phyloP scores from a whole-genome alignment of 2,113 vertebrate genomes.

The Corythoichthys intestinalis region DNA sequence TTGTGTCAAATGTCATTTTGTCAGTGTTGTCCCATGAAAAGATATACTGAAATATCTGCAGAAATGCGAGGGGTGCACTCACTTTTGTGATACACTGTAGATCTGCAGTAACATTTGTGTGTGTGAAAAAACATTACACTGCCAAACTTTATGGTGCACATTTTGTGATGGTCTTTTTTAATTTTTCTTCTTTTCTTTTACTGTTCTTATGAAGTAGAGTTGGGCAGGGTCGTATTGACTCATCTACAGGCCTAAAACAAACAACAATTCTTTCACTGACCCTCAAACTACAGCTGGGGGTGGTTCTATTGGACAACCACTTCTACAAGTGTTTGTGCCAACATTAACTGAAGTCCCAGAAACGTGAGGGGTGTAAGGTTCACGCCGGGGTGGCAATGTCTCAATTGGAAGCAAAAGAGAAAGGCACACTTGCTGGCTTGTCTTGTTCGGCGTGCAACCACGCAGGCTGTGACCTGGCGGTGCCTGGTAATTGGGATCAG shows the following conservation, averaged over 20 bases:
- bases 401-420: conserved; percentile 11
- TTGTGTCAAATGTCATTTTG: too few species aligned
- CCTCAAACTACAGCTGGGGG: background rate
- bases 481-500: conserved; percentile 87
- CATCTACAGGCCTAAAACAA: background rate
- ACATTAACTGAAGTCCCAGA: background rate
- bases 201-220: too few species aligned
- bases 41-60: too few species aligned
- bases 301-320: background rate
- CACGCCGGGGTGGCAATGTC: conserved; percentile 1
- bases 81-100: too few species aligned
- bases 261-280: background rate
- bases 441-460: background rate
- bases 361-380: background rate
- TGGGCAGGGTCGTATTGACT: background rate
- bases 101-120: too few species aligned
- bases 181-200: too few species aligned
- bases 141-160: too few species aligned
- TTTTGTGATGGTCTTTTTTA: too few species aligned
- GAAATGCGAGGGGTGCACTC: too few species aligned
- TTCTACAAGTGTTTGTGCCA: background rate
- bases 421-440: conserved; percentile 22
- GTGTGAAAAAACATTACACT: too few species aligned
- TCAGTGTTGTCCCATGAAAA: too few species aligned
- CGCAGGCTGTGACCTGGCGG: conserved; percentile 59